A percentile compares a stretch with the other conserved stretches of the same genome.
Evolutionary conservation across 1,140 invertebrate species (phyloP).

Genomic region (Papilio xuthus): DNA sequence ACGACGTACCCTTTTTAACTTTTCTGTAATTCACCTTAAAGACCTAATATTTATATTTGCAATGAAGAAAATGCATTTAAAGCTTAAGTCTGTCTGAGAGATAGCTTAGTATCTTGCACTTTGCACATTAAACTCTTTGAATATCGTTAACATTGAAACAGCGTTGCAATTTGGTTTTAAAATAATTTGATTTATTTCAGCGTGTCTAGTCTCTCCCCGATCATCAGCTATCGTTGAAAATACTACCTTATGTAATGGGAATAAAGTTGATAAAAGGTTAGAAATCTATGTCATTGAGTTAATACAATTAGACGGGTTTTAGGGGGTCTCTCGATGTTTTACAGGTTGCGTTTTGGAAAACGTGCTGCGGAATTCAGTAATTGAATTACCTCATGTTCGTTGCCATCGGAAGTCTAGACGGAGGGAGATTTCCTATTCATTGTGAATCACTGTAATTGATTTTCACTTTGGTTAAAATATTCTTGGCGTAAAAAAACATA

Average conservation of each 20-base stretch:
- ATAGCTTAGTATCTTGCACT: background rate
- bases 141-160: background rate
- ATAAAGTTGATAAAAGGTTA: background rate
- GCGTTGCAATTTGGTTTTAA: constrained; percentile 2
- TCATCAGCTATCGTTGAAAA: background rate
- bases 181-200: constrained; percentile 21
- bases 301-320: constrained; percentile 18
- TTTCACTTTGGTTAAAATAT: background rate
- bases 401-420: constrained; percentile 21
- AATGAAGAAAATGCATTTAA: background rate
- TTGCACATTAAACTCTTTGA: background rate
- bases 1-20: background rate
- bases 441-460: background rate
- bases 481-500: background rate
- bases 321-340: constrained; percentile 14
- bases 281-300: background rate
- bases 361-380: constrained; percentile 16
- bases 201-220: background rate
- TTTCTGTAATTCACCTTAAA: too few species aligned
- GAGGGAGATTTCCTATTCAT: background rate
- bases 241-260: background rate
- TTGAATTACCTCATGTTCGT: background rate
- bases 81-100: background rate
- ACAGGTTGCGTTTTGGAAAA: background rate
- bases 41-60: background rate